Evolutionary conservation across 1,140 invertebrate genomes (phyloP).

Genomic region (Patella vulgata): DNA sequence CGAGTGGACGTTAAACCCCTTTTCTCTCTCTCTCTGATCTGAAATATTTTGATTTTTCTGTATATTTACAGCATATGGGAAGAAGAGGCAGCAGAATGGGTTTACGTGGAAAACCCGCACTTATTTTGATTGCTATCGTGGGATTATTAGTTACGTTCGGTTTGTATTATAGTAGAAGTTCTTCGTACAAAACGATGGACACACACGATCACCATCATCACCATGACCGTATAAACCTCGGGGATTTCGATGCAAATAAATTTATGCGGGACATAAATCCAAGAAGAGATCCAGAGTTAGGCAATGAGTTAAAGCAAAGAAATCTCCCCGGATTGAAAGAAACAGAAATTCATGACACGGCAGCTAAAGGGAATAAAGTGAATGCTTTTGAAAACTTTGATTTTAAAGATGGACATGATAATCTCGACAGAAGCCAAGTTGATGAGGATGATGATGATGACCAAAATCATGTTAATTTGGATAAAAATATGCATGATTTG

Average conservation of each 20-base stretch:
- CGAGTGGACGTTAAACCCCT: too few relatives aligned
- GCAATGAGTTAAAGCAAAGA: background rate
- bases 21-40: too few relatives aligned
- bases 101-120: constrained; percentile 7
- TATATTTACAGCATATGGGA: too few relatives aligned
- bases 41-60: too few relatives aligned
- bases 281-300: background rate
- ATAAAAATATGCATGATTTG: background rate
- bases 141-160: background rate
- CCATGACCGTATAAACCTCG: background rate
- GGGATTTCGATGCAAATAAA: background rate
- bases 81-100: constrained; percentile 8
- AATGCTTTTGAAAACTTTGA: background rate
- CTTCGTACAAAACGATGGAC: background rate
- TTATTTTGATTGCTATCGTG: background rate
- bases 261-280: background rate
- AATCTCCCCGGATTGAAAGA: background rate
- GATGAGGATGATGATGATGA: background rate
- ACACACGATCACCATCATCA: background rate
- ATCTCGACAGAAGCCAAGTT: background rate
- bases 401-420: background rate
- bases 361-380: background rate
- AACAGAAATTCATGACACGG: background rate
- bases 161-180: background rate
- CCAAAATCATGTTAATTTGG: background rate